A percentile compares a stretch with the other conserved stretches of the same genome.
These are phyloP conservation scores for Pseudochirops corinnae DNA, from an alignment of 2,797 vertebrate species.

Conservation along the genomic window DNA sequence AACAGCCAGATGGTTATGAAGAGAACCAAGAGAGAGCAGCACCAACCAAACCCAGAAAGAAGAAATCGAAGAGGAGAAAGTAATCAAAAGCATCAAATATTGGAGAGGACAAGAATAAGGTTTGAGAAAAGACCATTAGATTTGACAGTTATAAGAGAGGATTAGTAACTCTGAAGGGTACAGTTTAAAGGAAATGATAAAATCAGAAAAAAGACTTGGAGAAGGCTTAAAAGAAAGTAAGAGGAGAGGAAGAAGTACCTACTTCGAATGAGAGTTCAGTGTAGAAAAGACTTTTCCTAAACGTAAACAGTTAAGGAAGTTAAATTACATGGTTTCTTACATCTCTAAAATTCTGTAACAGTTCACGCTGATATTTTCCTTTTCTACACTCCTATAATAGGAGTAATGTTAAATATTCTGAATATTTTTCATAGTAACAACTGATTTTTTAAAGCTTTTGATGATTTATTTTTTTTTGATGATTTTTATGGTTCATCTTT, in stretches of 20 bases:
- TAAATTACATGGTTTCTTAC: not conserved
- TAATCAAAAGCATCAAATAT: not conserved
- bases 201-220: not conserved
- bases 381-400: not conserved
- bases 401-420: not conserved
- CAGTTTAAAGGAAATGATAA: not conserved
- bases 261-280: not conserved
- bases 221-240: not conserved
- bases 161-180: not conserved
- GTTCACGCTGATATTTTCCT: not conserved
- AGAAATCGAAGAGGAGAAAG: not conserved
- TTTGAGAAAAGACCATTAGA: not conserved
- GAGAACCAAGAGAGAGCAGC: not conserved
- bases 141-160: not conserved
- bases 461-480: not conserved
- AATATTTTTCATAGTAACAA: not conserved
- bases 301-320: not conserved
- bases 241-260: not conserved
- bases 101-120: not conserved
- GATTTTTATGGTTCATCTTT: constrained; percentile 9
- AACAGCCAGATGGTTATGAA: not conserved
- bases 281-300: not conserved
- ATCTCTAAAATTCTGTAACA: not conserved
- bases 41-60: not conserved
- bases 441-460: not conserved